phyloP scores from a whole-genome alignment of 1,140 invertebrate genomes.

The Drosophila tani region DNA sequence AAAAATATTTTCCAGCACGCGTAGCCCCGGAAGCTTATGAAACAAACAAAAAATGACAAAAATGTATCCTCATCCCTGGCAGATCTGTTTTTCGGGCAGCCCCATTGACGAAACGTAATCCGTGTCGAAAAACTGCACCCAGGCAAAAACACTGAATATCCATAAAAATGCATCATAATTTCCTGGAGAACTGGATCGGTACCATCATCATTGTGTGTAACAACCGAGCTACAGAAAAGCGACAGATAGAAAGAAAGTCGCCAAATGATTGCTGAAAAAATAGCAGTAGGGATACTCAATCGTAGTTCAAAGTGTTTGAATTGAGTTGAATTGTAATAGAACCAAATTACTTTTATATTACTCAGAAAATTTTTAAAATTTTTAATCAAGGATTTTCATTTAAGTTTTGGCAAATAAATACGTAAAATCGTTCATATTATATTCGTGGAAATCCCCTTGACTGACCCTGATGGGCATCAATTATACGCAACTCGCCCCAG shows the following conservation, averaged over 20 bases:
- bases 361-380: too few relatives aligned
- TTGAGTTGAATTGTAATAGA: too few relatives aligned
- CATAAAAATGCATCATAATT: conserved; percentile 85
- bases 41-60: conserved; percentile 51
- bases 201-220: conserved; percentile 29
- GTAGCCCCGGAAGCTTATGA: conserved; percentile 67
- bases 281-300: conserved; percentile 6
- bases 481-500: conserved; percentile 18
- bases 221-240: conserved; percentile 10
- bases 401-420: too few relatives aligned
- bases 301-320: too few relatives aligned
- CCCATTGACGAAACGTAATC: conserved; percentile 65
- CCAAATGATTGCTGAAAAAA: conserved; percentile 17
- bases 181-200: conserved; percentile 66
- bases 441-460: too few relatives aligned
- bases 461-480: conserved; percentile 27
- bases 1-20: conserved; percentile 34
- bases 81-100: conserved; percentile 29
- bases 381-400: too few relatives aligned
- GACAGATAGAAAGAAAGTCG: conserved; percentile 1
- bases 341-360: too few relatives aligned
- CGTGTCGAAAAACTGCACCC: conserved; percentile 64
- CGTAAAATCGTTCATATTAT: too few relatives aligned
- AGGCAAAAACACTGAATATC: conserved; percentile 83
- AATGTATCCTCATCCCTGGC: conserved; percentile 20